phyloP scores from a whole-genome alignment of 2,797 vertebrate species.

The Astyanax mexicanus region DNA sequence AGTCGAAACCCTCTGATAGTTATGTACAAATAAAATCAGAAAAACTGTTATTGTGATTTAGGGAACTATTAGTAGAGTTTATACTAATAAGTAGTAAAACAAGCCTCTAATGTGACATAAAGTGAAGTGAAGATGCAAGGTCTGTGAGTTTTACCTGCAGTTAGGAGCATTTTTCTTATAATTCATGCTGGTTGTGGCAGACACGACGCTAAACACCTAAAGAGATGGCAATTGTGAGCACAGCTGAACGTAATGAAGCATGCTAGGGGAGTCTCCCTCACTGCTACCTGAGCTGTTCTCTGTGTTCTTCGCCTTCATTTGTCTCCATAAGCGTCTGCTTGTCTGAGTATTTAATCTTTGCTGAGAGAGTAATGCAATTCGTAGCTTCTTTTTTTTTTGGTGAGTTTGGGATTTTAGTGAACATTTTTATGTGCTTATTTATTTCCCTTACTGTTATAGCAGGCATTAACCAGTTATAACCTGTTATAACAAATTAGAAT shows the following conservation, averaged over 20 bases:
- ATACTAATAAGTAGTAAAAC: slow-evolving; percentile 30
- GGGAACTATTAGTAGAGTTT: too few relatives aligned
- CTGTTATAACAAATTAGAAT: too few relatives aligned
- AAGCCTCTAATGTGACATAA: neutral
- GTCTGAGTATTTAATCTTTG: neutral
- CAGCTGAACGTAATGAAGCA: slow-evolving; percentile 44
- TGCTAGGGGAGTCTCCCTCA: neutral
- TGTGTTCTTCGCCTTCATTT: slow-evolving; percentile 10
- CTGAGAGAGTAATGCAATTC: neutral
- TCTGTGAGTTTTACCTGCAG: slow-evolving; percentile 35
- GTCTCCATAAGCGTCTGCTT: slow-evolving; percentile 3
- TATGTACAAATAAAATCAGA: too few relatives aligned
- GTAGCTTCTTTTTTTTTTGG: slow-evolving; percentile 5
- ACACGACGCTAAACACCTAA: slow-evolving; percentile 37
- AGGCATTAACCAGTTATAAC: too few relatives aligned
- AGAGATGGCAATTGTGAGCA: slow-evolving; percentile 28
- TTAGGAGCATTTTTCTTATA: slow-evolving; percentile 38
- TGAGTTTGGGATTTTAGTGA: slow-evolving; percentile 7
- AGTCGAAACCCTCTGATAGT: too few relatives aligned
- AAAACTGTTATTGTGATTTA: too few relatives aligned
- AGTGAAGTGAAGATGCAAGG: slow-evolving; percentile 21
- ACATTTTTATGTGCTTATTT: slow-evolving; percentile 1
- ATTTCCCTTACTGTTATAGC: too few relatives aligned
- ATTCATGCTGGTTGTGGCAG: slow-evolving; percentile 35
- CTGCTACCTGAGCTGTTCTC: slow-evolving; percentile 12